Evolutionary conservation across 2,797 vertebrate species (phyloP), one percentile per base, ranked within the genome.

Genomic region (Channa striata): DNA sequence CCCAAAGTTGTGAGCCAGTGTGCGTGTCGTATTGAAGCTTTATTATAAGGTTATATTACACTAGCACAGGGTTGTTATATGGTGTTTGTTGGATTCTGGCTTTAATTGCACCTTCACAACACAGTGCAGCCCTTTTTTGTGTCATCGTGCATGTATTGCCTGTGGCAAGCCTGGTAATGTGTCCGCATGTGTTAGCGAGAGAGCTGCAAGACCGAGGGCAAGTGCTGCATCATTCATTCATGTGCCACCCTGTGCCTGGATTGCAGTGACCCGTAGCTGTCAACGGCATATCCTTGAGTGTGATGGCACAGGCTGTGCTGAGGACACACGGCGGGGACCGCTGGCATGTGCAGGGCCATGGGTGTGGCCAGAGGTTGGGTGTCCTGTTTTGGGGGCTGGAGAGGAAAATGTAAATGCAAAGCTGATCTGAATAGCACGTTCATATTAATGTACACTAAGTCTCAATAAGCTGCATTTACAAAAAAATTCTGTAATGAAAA

Each of bases 201-300:
- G 77, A 58, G 76, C 72, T 67, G 74, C 72, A 61, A 60, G 64
- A 71, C 75, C 59, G 68, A 71, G 43, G 62, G 70, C 46, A 11
- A 78, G 69, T 21, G 59, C 86, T 91, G 82, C 85, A 91, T 91
- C 88, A 91, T 91, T 92, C 61, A 91, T 92, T 87, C 72, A 72
- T 85, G 88, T 85, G 85, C 81, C 87, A 88, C 84, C 80, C 86
- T 83, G 81, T 70, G 88, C 66, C 83, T 77, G 77, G 66, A 67
- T 76, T 70, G 74, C 82, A 76, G 74, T 91, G 89, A 91, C 90
- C 89, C 78, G 21, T 81, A 82, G 81, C 88, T 91, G 89, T 92
- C 90, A 87, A 87, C 89, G 66, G 71, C 20, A 56, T 88, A 87
- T 88, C 88, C 91, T 86, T 89, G 81, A 87, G 77, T 78, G 49